These are phyloP conservation scores for Luehdorfia chinensis DNA, from an alignment of 1,140 invertebrate species.

Conservation along the genomic window DNA sequence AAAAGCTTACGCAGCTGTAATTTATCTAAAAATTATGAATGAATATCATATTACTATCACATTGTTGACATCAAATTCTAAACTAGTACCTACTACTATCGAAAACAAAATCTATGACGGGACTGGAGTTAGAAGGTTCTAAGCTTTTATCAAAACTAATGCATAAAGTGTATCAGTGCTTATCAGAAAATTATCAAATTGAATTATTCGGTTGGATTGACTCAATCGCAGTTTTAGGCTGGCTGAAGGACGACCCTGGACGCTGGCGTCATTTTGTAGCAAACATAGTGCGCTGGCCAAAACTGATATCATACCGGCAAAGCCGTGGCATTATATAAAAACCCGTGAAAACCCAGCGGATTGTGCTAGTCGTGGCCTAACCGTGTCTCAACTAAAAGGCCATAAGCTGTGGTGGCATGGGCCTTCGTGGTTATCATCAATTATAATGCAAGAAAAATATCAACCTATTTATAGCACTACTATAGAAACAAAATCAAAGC, in stretches of 20 bases:
- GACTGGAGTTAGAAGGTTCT: slow-evolving; percentile 19
- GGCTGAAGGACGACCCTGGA: slow-evolving; percentile 19
- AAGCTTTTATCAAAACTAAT: slow-evolving; percentile 19
- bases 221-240: slow-evolving; percentile 25
- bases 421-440: slow-evolving; percentile 21
- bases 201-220: slow-evolving; percentile 20
- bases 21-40: slow-evolving; percentile 14
- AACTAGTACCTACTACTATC: slow-evolving; percentile 12
- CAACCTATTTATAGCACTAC: too few relatives aligned
- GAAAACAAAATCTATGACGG: slow-evolving; percentile 10
- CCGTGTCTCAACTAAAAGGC: slow-evolving; percentile 18
- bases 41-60: not conserved
- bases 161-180: slow-evolving; percentile 17
- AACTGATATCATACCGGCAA: slow-evolving; percentile 16
- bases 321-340: slow-evolving; percentile 25
- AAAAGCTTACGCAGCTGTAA: slow-evolving; percentile 17
- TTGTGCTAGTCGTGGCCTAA: slow-evolving; percentile 27
- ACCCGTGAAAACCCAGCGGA: slow-evolving; percentile 29
- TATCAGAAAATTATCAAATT: slow-evolving; percentile 14
- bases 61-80: slow-evolving; percentile 17
- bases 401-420: slow-evolving; percentile 27
- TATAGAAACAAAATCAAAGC: too few relatives aligned
- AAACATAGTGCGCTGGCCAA: slow-evolving; percentile 23
- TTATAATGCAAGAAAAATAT: too few relatives aligned
- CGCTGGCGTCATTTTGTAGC: slow-evolving; percentile 25